Conservation (phyloP, 2,888 invertebrate genomes). For the Hofmannophila pseudospretella region DNA sequence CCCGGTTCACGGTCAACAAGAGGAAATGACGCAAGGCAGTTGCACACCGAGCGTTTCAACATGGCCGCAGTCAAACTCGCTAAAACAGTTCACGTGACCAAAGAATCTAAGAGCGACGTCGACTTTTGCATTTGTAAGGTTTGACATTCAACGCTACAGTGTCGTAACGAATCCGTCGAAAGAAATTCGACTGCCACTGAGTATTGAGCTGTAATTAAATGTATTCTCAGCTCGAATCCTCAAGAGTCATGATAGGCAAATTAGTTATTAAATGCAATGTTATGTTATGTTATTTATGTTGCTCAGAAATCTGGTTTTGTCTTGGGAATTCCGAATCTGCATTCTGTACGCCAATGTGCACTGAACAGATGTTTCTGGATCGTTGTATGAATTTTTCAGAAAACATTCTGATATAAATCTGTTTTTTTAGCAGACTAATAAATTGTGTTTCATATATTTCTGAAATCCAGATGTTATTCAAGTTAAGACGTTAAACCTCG, state of each 20-base stretch:
- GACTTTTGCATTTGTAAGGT: slow-evolving; percentile 20
- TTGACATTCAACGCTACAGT: slow-evolving; percentile 22
- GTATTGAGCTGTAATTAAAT: slow-evolving; percentile 25
- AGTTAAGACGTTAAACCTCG: too few relatives aligned
- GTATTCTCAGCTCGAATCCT: slow-evolving; percentile 13
- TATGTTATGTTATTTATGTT: too few relatives aligned
- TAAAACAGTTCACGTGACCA: slow-evolving; percentile 47
- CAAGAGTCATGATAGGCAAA: slow-evolving; percentile 3
- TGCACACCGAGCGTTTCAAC: slow-evolving; percentile 50
- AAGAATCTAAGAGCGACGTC: slow-evolving; percentile 17
- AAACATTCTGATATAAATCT: too few relatives aligned
- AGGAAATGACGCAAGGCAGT: slow-evolving; percentile 73
- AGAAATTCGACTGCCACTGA: slow-evolving; percentile 16
- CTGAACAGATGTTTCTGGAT: too few relatives aligned
- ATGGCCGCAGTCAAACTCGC: slow-evolving; percentile 41
- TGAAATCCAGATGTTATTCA: too few relatives aligned
- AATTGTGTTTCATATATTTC: too few relatives aligned
- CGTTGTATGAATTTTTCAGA: too few relatives aligned
- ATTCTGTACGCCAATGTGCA: slow-evolving; percentile 1
- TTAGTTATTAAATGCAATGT: not conserved
- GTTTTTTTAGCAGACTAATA: too few relatives aligned
- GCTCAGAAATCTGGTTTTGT: slow-evolving; percentile 3
- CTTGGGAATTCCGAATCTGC: slow-evolving; percentile 23
- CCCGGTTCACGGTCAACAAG: slow-evolving; percentile 69
- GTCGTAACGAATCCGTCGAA: slow-evolving; percentile 16